These are phyloP conservation scores for Amiota communis DNA, from an alignment of 2,888 invertebrate genomes.

Conservation along the genomic window DNA sequence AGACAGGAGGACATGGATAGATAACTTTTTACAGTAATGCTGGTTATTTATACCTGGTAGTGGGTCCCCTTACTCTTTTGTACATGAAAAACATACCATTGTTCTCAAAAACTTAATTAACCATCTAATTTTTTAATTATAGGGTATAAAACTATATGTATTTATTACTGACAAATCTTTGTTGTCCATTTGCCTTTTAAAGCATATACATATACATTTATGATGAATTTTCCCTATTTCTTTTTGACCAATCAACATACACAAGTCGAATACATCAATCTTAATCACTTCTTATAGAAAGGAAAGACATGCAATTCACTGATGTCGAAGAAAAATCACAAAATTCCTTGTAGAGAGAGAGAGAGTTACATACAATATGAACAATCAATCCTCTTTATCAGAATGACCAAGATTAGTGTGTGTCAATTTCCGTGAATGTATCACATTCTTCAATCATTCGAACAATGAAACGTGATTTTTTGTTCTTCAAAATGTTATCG, in stretches of 20 bases:
- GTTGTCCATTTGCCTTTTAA: too few species aligned
- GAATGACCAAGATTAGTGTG: slow-evolving; percentile 24
- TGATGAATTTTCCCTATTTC: slow-evolving; percentile 49
- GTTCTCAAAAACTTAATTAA: too few species aligned
- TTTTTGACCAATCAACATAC: slow-evolving; percentile 1
- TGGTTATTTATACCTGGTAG: too few species aligned
- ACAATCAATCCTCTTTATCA: neutral
- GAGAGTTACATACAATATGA: too few species aligned
- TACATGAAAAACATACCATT: too few species aligned
- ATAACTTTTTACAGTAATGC: too few species aligned
- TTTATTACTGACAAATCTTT: too few species aligned
- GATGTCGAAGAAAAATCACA: neutral
- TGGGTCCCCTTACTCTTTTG: too few species aligned
- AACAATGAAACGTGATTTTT: slow-evolving; percentile 12
- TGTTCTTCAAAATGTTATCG: slow-evolving; percentile 18
- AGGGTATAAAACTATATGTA: too few species aligned
- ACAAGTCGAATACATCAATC: slow-evolving; percentile 54
- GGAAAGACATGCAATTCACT: neutral
- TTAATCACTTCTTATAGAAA: slow-evolving; percentile 27
- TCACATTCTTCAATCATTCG: slow-evolving; percentile 40
- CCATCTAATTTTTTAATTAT: too few species aligned
- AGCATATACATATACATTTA: slow-evolving; percentile 45
- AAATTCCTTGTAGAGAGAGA: neutral
- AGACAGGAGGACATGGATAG: too few species aligned
- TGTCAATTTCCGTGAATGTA: slow-evolving; percentile 42